Conservation (phyloP, 1,140 invertebrate species). For the Tribolium castaneum region DNA sequence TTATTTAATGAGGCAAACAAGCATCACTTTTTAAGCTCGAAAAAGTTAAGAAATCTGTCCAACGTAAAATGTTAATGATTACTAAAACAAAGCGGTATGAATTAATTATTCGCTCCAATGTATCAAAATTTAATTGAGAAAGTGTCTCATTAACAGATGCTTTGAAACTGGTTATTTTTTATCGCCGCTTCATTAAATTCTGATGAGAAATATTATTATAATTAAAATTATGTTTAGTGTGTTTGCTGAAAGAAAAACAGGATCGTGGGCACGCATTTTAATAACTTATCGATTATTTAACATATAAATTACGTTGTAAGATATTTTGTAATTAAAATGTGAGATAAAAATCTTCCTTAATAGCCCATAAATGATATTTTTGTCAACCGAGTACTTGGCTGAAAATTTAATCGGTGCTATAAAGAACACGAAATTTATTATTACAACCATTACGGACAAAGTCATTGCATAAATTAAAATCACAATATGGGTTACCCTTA, state of each 20-base stretch:
- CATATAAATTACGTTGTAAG: slow-evolving; percentile 46
- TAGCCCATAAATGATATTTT: slow-evolving; percentile 51
- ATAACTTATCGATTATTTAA: slow-evolving; percentile 50
- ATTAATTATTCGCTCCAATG: slow-evolving; percentile 16
- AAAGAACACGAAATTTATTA: slow-evolving; percentile 44
- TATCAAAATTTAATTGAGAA: slow-evolving; percentile 41
- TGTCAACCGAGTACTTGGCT: slow-evolving; percentile 46
- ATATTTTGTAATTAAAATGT: slow-evolving; percentile 50
- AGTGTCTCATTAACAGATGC: slow-evolving; percentile 36
- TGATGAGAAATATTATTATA: slow-evolving; percentile 39
- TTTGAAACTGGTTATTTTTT: slow-evolving; percentile 31
- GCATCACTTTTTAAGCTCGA: background rate
- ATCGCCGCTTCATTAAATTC: slow-evolving; percentile 40
- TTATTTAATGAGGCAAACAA: background rate
- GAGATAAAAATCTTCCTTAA: slow-evolving; percentile 48
- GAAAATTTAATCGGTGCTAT: slow-evolving; percentile 46
- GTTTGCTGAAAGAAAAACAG: slow-evolving; percentile 39
- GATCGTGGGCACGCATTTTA: slow-evolving; percentile 47
- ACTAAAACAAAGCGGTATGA: background rate
- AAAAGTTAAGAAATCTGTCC: background rate
- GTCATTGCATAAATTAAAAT: slow-evolving; percentile 35
- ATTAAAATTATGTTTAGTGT: slow-evolving; percentile 39
- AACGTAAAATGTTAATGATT: background rate
- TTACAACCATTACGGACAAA: slow-evolving; percentile 1
- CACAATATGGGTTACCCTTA: slow-evolving; percentile 13